Evolutionary conservation across 1,140 invertebrate genomes (phyloP), one percentile per base, ranked within the genome.

Genomic region (Platorchestia sp.): DNA sequence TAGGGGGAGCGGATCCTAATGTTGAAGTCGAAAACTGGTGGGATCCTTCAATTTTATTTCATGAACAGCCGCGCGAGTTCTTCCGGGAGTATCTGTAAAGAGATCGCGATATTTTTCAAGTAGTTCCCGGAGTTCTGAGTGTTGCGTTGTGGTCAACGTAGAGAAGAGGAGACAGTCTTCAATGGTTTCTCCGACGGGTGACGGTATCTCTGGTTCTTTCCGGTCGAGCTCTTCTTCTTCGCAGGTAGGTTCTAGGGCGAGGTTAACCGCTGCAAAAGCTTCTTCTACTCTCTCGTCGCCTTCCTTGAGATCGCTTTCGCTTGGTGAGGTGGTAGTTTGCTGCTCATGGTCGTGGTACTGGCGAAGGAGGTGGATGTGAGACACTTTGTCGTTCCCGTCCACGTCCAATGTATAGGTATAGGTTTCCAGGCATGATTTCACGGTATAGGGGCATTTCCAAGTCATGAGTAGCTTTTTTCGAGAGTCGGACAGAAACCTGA

Each of bases 41-140:
- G 86, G 86, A 6, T 87, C 86, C 36, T 87, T 87, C 86, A 87
- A 87, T 87, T 87, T 87, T 6, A 87, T 87, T 87, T 87, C 86
- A 36, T 87, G 86, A 42, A 36, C 86, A 7, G 36, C 36, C 5
- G 86, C 36, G 41, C 36, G 5, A 40, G 86, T 87, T 42, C 86
- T 87, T 42, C 86, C 86, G 5, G 86, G 86, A 14, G 86, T 87
- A 14, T 87, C 86, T 6, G 86, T 87, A 36, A 87, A 87, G 7
- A 87, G 86, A 40, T 87, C 7, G 7, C 47, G 6, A 19, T 7
- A 51, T 19, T 51, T 19, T 6, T 7, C 6, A 51, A 51, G 47
- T 6, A 51, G 47, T 51, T 19, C 47, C 6, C 47, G 47, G 6
- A 51, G 19, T 51, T 51, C 47, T 19, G 6, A 6, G 6, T 51